These are phyloP conservation scores for Tenrec ecaudatus DNA, from an alignment of 2,113 vertebrate species.

Conservation along the genomic window DNA sequence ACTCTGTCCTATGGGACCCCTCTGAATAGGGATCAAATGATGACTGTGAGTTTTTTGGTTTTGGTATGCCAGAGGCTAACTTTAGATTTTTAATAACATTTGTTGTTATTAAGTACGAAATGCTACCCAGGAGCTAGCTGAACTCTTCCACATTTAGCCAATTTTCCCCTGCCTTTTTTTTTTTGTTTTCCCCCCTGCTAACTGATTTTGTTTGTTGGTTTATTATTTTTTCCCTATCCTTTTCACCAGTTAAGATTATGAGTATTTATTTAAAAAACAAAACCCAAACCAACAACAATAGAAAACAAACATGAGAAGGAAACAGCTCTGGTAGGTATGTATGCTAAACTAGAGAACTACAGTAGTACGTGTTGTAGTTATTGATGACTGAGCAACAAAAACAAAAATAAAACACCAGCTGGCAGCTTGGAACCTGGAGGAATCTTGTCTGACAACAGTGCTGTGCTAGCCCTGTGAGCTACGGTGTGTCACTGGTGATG, in stretches of 20 bases:
- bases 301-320: slow-evolving; percentile 84
- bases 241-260: slow-evolving; percentile 92
- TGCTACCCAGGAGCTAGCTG: slow-evolving; percentile 93
- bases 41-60: too few relatives aligned
- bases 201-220: slow-evolving; percentile 86
- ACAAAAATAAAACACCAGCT: slow-evolving; percentile 80
- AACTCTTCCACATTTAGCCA: slow-evolving; percentile 89
- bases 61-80: too few relatives aligned
- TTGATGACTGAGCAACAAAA: slow-evolving; percentile 83
- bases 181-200: slow-evolving; percentile 83
- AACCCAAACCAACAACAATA: slow-evolving; percentile 55
- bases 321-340: slow-evolving; percentile 86
- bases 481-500: slow-evolving; percentile 70
- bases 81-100: too few relatives aligned
- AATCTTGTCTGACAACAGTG: slow-evolving; percentile 83
- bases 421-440: slow-evolving; percentile 91
- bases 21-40: too few relatives aligned
- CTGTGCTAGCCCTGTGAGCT: slow-evolving; percentile 82
- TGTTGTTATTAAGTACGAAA: slow-evolving; percentile 94
- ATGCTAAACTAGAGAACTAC: slow-evolving; percentile 89
- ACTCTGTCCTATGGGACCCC: too few relatives aligned
- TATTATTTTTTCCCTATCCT: neutral
- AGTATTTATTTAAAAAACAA: slow-evolving; percentile 87
- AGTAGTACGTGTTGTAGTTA: slow-evolving; percentile 92
- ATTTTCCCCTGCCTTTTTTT: slow-evolving; percentile 85